Conservation (phyloP, 2,797 vertebrate species). For the Squalus acanthias region DNA sequence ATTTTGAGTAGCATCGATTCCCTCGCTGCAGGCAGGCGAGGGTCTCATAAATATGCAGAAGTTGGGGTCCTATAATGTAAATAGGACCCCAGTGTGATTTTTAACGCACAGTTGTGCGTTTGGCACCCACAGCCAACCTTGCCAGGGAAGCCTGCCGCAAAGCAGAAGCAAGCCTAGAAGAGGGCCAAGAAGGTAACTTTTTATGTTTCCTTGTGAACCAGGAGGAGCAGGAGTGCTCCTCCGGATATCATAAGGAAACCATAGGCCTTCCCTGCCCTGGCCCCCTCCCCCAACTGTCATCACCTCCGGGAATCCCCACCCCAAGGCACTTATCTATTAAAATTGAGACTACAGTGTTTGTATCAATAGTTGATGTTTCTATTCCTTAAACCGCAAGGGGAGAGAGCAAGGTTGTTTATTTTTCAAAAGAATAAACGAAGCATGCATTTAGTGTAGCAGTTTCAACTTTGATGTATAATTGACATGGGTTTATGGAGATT, state of each 20-base stretch:
- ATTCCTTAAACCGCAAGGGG: not conserved
- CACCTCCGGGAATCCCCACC: too few relatives aligned
- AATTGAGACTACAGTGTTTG: not conserved
- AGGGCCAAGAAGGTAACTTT: not conserved
- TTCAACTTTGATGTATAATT: not conserved
- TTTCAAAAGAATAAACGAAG: not conserved
- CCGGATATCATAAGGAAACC: not conserved
- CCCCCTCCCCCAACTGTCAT: too few relatives aligned
- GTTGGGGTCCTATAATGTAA: not conserved
- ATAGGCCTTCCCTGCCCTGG: not conserved
- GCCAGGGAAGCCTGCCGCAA: not conserved
- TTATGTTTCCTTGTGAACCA: not conserved
- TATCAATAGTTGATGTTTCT: not conserved
- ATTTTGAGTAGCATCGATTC: not conserved
- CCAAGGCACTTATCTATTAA: not conserved
- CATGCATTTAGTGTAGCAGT: not conserved
- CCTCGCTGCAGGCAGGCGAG: not conserved
- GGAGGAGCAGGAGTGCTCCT: not conserved
- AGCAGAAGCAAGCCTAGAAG: not conserved
- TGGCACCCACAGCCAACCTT: not conserved
- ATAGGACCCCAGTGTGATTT: not conserved
- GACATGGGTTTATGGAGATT: too few relatives aligned
- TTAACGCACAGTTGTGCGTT: not conserved
- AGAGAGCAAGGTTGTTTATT: not conserved
- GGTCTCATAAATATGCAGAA: not conserved